Percentiles rank a stretch among this genome's conserved stretches.
These are phyloP conservation scores for Rhabdomys pumilio DNA, from an alignment of 2,797 vertebrate genomes.

Conservation along the genomic window DNA sequence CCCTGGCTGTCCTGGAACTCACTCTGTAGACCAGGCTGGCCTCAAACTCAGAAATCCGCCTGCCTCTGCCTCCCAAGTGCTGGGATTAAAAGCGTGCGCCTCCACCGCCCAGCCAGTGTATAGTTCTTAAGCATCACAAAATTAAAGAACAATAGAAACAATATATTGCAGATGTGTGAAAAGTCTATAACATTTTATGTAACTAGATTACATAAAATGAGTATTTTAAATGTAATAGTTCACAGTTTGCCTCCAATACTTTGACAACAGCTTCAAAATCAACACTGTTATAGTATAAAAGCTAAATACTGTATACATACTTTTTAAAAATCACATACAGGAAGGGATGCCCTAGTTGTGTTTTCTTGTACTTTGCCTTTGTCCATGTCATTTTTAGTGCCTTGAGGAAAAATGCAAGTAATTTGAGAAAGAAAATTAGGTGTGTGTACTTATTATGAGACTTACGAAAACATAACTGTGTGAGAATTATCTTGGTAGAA, in stretches of 20 bases:
- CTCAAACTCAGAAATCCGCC: no score
- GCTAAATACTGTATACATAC: not conserved
- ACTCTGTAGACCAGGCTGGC: no score
- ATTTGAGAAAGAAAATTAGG: slow-evolving; percentile 47
- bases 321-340: slow-evolving; percentile 44
- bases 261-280: slow-evolving; percentile 53
- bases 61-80: no score
- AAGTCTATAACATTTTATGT: slow-evolving; percentile 43
- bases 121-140: slow-evolving; percentile 28
- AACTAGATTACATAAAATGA: slow-evolving; percentile 39
- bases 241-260: slow-evolving; percentile 22
- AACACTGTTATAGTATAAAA: slow-evolving; percentile 27
- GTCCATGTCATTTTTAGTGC: not conserved
- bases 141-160: slow-evolving; percentile 14
- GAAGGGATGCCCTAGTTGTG: slow-evolving; percentile 21
- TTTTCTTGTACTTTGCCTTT: slow-evolving; percentile 53
- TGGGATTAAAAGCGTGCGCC: no score
- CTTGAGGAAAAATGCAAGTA: slow-evolving; percentile 45
- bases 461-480: slow-evolving; percentile 7
- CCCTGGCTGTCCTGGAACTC: no score
- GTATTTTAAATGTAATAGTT: slow-evolving; percentile 26
- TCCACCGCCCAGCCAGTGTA: not conserved
- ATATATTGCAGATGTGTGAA: not conserved
- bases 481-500: slow-evolving; percentile 27
- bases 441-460: not conserved